phyloP scores from a whole-genome alignment of 35 echinoderm and acorn worm species.

The Lytechinus variegatus region DNA sequence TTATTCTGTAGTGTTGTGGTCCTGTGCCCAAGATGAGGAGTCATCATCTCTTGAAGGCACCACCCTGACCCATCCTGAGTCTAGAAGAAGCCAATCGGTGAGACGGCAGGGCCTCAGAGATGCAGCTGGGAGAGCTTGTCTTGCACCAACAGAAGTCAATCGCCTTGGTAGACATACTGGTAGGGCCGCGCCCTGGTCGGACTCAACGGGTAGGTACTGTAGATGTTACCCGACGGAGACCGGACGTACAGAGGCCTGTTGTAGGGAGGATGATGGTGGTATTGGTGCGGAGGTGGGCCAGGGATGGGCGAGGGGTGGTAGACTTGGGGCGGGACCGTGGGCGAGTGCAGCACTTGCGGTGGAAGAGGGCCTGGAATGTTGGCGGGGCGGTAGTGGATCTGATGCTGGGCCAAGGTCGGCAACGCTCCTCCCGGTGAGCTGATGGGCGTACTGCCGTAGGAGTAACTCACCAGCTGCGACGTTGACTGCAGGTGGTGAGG shows the following conservation, averaged over 20 bases:
- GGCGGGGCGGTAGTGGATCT: slow-evolving; percentile 82
- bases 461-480: slow-evolving; percentile 63
- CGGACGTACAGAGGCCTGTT: slow-evolving; percentile 84
- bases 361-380: slow-evolving; percentile 70
- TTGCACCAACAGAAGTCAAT: slow-evolving; percentile 69
- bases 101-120: slow-evolving; percentile 1
- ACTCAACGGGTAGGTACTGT: slow-evolving; percentile 92
- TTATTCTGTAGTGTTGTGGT: neutral
- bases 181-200: slow-evolving; percentile 78
- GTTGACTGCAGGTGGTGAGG: slow-evolving; percentile 47
- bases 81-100: neutral
- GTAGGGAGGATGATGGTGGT: slow-evolving; percentile 72
- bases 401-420: slow-evolving; percentile 69
- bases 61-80: neutral
- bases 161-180: slow-evolving; percentile 74
- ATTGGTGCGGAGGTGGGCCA: slow-evolving; percentile 63
- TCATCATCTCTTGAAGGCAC: neutral
- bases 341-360: slow-evolving; percentile 77
- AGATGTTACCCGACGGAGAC: slow-evolving; percentile 94
- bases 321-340: slow-evolving; percentile 65
- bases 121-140: slow-evolving; percentile 77
- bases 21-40: neutral
- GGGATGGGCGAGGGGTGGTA: slow-evolving; percentile 76
- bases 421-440: slow-evolving; percentile 66
- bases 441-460: slow-evolving; percentile 71